phyloP scores from a whole-genome alignment of 2,113 vertebrate genomes.

The Chionis minor region DNA sequence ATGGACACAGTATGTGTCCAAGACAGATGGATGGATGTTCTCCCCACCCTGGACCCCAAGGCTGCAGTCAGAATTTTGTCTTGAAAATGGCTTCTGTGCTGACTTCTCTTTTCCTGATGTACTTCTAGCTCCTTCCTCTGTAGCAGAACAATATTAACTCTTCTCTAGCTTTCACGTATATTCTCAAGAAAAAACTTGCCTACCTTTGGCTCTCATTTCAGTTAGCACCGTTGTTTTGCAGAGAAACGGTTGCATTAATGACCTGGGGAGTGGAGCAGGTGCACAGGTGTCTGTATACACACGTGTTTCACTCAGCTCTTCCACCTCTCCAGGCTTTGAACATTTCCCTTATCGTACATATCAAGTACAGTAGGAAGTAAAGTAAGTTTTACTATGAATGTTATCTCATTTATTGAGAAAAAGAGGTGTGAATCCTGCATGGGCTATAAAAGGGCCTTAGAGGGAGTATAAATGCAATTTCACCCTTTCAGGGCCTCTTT shows the following conservation, averaged over 20 bases:
- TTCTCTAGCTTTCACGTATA: not conserved
- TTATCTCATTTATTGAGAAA: not conserved
- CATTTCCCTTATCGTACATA: not conserved
- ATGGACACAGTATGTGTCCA: not conserved
- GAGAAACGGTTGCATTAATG: not conserved
- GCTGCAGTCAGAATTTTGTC: not conserved
- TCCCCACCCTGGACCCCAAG: not conserved
- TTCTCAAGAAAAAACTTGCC: not conserved
- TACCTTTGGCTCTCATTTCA: not conserved
- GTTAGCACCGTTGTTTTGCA: not conserved
- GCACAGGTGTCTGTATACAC: not conserved
- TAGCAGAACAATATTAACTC: not conserved
- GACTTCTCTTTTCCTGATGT: not conserved
- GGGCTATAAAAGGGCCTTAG: not conserved
- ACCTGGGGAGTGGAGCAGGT: not conserved
- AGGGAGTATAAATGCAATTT: not conserved
- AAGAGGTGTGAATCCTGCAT: not conserved
- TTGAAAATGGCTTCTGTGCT: not conserved
- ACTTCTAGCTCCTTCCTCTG: not conserved
- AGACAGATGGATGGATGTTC: not conserved
- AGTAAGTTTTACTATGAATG: not conserved
- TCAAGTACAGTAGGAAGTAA: not conserved
- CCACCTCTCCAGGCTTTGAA: not conserved
- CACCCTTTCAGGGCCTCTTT: not conserved
- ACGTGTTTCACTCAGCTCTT: not conserved